A percentile compares a stretch with the other conserved stretches of the same genome.
Conservation (phyloP, 2,888 invertebrate species). For the Phania funesta region DNA sequence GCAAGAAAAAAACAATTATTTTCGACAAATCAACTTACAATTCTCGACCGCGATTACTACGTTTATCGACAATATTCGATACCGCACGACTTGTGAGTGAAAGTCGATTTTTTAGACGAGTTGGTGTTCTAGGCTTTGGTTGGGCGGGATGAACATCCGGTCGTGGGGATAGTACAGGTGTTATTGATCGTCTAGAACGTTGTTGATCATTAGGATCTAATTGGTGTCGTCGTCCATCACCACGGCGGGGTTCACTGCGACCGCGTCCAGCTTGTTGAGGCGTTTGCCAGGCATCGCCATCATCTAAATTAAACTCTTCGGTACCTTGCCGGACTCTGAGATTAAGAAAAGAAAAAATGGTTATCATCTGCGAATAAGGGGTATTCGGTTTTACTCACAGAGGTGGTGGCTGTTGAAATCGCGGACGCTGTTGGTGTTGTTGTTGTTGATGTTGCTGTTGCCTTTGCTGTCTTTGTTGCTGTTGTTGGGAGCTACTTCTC, state of each 20-base stretch:
- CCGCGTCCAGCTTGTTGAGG: conserved; percentile 34
- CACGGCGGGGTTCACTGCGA: conserved; percentile 67
- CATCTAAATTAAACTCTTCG: conserved; percentile 73
- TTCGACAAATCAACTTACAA: conserved; percentile 71
- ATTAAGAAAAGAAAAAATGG: neutral
- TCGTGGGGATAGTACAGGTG: conserved; percentile 73
- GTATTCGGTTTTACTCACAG: conserved; percentile 50
- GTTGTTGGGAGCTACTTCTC: conserved; percentile 40
- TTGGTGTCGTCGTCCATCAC: conserved; percentile 27
- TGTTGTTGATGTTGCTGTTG: conserved; percentile 68
- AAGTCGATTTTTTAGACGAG: conserved; percentile 74
- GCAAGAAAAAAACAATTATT: neutral
- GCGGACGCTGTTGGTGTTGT: conserved; percentile 38
- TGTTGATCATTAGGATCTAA: conserved; percentile 47
- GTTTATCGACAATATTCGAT: conserved; percentile 72
- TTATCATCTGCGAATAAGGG: neutral
- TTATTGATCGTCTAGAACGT: conserved; percentile 73
- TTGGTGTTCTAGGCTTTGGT: conserved; percentile 76
- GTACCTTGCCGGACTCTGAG: conserved; percentile 74
- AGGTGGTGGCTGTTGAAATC: conserved; percentile 51
- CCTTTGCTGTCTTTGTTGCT: conserved; percentile 30
- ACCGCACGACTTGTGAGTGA: conserved; percentile 75
- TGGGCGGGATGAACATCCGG: conserved; percentile 74
- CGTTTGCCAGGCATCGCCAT: conserved; percentile 52
- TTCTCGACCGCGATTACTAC: conserved; percentile 71